Evolutionary conservation across 2,113 vertebrate species (phyloP).

Genomic region (Muscicapa adusta): DNA sequence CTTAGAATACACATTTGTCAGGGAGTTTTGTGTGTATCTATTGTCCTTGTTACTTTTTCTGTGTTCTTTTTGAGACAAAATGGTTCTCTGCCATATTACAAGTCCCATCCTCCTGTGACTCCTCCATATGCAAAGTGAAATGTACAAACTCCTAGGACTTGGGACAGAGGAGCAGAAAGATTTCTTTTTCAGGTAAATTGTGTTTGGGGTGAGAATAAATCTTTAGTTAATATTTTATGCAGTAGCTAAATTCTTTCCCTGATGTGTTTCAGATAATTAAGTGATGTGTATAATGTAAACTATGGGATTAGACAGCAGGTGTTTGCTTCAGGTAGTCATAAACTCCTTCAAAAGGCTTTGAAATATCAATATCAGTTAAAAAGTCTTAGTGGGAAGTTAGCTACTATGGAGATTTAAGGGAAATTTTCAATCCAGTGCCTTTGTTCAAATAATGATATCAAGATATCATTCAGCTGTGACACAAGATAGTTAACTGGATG

Average conservation of each 20-base stretch:
- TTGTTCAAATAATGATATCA: neutral
- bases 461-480: neutral
- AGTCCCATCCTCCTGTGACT: neutral
- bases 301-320: conserved; percentile 21
- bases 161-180: neutral
- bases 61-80: neutral
- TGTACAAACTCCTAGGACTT: neutral
- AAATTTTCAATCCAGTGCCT: neutral
- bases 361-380: conserved; percentile 1
- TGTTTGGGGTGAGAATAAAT: neutral
- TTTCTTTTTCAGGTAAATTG: neutral
- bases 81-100: neutral
- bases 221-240: neutral
- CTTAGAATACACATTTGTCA: neutral
- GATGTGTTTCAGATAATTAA: conserved; percentile 17
- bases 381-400: neutral
- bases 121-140: neutral
- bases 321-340: neutral
- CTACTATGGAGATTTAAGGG: neutral
- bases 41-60: neutral
- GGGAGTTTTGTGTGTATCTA: neutral
- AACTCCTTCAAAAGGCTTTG: neutral
- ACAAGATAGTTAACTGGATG: neutral
- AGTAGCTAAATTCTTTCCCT: neutral
- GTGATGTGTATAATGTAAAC: neutral